Base-by-base conservation (phyloP, 2,797 vertebrate species). In the Epinephelus coioides region DNA sequence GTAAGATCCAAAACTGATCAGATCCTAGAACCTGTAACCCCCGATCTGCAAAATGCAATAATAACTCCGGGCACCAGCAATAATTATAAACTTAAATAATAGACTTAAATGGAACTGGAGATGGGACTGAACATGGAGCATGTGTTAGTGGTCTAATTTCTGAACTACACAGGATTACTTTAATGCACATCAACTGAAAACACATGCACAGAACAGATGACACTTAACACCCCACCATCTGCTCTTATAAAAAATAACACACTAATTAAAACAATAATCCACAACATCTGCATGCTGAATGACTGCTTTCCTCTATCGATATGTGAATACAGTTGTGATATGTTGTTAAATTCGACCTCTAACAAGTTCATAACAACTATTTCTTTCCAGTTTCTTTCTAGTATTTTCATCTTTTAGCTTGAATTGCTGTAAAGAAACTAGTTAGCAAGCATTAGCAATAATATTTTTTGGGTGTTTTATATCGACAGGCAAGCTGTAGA, bases 261-360 rank as follows among this genome's bases (percentile, higher is more conserved):
- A 34, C 56, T 46, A 61, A 76, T 76, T 68, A 68, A 53, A 51
- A 59, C 17, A 44, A 9, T 8, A 40, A 61, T 40, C 54, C 59
- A 23, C 34, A 56, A 49, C 11, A n/a, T 59, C 19, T 50, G 30
- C 21, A n/a, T 44, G 13, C 40, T 46, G 40, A 30, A n/a, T 11
- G 18, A 13, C 5, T 23, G n/a, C n/a, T 27, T 4, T 17, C 14
- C 21, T 44, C 40, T 14, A 13, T 50, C 19, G n/a, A 50, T 34
- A 1, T 9, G 2, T 7, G 10, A 50, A 10, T 50, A n/a, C 49
- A 50, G 19, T 3, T 19, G 47, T 8, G 8, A n/a, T 50, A 50
- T 50, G 18, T n/a, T n/a, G 49, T 19, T 19, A 50, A 8, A 10
- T n/a, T 50, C 8, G 8, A 50, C 49, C 19, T n/a, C 7, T 50